Evolutionary conservation across 2,797 vertebrate genomes (phyloP), one percentile per base, ranked within the genome.

Genomic region (Parauchenoglanis ngamensis): DNA sequence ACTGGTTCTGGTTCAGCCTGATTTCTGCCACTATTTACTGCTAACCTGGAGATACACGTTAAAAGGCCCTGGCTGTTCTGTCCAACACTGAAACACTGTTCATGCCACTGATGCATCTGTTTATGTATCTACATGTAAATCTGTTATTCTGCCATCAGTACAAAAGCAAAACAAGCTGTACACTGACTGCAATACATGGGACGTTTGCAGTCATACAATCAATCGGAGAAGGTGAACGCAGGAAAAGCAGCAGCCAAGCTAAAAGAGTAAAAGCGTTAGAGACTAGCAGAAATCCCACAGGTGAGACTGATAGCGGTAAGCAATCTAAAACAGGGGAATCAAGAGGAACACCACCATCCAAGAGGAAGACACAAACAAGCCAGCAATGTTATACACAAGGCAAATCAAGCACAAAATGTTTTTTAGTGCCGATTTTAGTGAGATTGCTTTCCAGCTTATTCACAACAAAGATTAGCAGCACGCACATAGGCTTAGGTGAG

Each of bases 381-480:
- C 68, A 76, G 77, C 75, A 56, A 31, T 77, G 84, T 87, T 75
- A 67, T 70, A 63, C 2, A 75, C 57, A 56, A 61, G 56, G 56
- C 75, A 86, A 67, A 75, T 82, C 72, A 72, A 83, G 61, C 5
- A 86, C 85, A 91, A 89, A 89, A 84, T 90, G 90, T 88, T 84
- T 90, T 88, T 85, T 90, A 93, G 92, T 91, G 92, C 85, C 84
- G 21, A 87, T 86, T 65, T 90, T 54, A 90, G 87, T 86, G 85
- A 92, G 89, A 90, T 21, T 83, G 72, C 56, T 23, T 46, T 77
- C 31, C 28, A 57, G 59, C 78, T 73, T 52, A 40, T 61, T 59
- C 65, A 79, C 63, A 12, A 63, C 23, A 21, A 57, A 54, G 61
- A 70, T 70, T 59, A 79, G 85, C 40, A 76, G 68, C 49, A 31